Evolutionary conservation across 2,888 invertebrate species (phyloP).

Genomic region (Nomada ruficornis): DNA sequence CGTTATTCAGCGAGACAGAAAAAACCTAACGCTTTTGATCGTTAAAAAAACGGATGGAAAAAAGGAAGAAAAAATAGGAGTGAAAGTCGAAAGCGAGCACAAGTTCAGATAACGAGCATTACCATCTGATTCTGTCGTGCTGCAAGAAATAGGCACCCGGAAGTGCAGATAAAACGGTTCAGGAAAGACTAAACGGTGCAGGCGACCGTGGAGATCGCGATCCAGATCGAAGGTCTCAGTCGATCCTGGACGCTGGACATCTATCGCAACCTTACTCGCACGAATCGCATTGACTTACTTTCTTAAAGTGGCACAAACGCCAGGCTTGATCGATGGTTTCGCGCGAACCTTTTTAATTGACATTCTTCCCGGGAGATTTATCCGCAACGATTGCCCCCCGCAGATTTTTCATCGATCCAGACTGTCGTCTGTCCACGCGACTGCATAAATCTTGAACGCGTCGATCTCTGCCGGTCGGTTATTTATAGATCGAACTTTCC

Average conservation of each 20-base stretch:
- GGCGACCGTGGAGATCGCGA: slow-evolving; percentile 45
- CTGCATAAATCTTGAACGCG: no score
- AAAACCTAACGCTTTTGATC: background rate
- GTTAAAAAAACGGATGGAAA: background rate
- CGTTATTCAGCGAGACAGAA: background rate
- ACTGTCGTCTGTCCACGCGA: background rate
- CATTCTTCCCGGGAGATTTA: slow-evolving; percentile 45
- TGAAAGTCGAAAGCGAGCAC: slow-evolving; percentile 25
- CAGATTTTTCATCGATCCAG: background rate
- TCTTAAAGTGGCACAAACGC: slow-evolving; percentile 76
- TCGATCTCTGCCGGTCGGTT: no score
- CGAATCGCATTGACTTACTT: slow-evolving; percentile 81
- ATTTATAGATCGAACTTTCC: no score
- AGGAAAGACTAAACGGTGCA: slow-evolving; percentile 14
- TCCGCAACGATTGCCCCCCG: slow-evolving; percentile 5
- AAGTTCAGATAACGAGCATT: background rate
- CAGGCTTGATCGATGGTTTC: slow-evolving; percentile 70
- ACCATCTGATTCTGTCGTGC: no score
- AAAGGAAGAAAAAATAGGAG: background rate
- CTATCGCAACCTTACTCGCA: slow-evolving; percentile 70
- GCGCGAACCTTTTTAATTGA: slow-evolving; percentile 43
- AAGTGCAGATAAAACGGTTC: slow-evolving; percentile 32
- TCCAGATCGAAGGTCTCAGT: slow-evolving; percentile 63
- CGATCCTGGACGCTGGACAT: slow-evolving; percentile 39
- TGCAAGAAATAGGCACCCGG: slow-evolving; percentile 28